Evolutionary conservation across 2,888 invertebrate genomes (phyloP).

Genomic region (Drosophila austrosaltans): DNA sequence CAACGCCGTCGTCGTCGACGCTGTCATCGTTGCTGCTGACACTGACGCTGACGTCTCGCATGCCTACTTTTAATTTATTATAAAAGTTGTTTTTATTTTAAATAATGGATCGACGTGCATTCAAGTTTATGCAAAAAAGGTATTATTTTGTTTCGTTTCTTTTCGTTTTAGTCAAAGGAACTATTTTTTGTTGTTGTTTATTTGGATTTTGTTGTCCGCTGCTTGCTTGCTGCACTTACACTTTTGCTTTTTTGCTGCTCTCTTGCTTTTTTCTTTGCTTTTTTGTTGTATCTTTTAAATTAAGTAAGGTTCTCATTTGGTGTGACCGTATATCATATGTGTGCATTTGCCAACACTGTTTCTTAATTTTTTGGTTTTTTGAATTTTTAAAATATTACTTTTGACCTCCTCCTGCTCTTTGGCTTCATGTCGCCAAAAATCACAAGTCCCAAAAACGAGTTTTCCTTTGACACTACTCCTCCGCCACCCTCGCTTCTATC

Average conservation of each 20-base stretch:
- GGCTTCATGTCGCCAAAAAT: slow-evolving; percentile 42
- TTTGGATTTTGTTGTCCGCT: slow-evolving; percentile 40
- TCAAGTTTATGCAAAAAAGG: slow-evolving; percentile 92
- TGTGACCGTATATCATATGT: neutral
- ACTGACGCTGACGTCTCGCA: slow-evolving; percentile 70
- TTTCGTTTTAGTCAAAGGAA: slow-evolving; percentile 23
- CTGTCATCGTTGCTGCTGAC: slow-evolving; percentile 48
- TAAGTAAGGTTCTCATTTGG: slow-evolving; percentile 8
- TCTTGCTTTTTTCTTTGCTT: neutral
- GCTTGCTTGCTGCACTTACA: slow-evolving; percentile 45
- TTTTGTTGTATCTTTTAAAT: slow-evolving; percentile 7
- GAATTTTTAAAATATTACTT: slow-evolving; percentile 20
- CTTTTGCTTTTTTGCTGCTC: slow-evolving; percentile 38
- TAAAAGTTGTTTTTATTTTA: slow-evolving; percentile 83
- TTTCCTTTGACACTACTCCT: slow-evolving; percentile 39
- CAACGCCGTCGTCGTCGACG: slow-evolving; percentile 29
- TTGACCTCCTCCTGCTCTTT: slow-evolving; percentile 12
- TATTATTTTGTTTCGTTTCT: slow-evolving; percentile 85
- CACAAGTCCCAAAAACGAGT: slow-evolving; percentile 64
- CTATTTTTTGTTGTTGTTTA: slow-evolving; percentile 6
- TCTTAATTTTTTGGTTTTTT: slow-evolving; percentile 10
- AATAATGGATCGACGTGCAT: slow-evolving; percentile 92
- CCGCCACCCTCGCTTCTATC: slow-evolving; percentile 33
- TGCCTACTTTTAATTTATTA: slow-evolving; percentile 82
- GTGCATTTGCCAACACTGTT: slow-evolving; percentile 20